Base-by-base conservation (phyloP, 1,140 invertebrate species). In the Drosophila littoralis region DNA sequence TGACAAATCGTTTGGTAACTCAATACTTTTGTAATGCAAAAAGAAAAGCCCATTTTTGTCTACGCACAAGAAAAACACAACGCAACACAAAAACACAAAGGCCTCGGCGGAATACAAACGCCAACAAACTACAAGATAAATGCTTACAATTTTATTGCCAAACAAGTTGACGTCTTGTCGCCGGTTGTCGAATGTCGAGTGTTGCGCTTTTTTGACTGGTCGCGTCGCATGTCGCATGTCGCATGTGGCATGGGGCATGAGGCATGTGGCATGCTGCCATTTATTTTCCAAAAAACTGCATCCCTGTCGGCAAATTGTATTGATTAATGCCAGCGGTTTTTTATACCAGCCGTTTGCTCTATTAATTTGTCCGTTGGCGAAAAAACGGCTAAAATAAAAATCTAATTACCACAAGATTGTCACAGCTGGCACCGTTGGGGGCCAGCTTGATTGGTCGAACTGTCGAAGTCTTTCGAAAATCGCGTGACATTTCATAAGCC, bases 61-160 rank as follows among this genome's bases (percentile, higher is more conserved):
- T 85, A 84, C 81, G 81, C 81, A 80, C 59, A 60, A 68, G 65
- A 72, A 74, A 61, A 52, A 79, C 52, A 63, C 70, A 51, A 32
- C 55, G 48, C 61, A 78, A 58, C 45, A 48, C 15, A 58, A 59
- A 35, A 59, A 46, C 64, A 68, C 58, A 75, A 69, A 58, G 33
- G 58, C 58, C 15, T 10, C 15, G 42, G 12, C 13, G 42, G 50
- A 54, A 73, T 40, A 63, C 48, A 74, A 74, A 68, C 32, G 36
- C 46, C 45, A 48, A 70, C 50, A 71, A 79, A 67, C 65, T 79
- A 75, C 69, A 78, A 81, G 84, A 89, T 89, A 89, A 89, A 89
- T 89, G 84, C 77, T 84, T 84, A 89, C 84, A 89, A 75, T 88
- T 88, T 88, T 82, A 88, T 88, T 88, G 83, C 83, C 58, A 86